Evolutionary conservation across 2,888 invertebrate genomes (phyloP), one percentile per base, ranked within the genome.

Genomic region (Agonopterix arenella): DNA sequence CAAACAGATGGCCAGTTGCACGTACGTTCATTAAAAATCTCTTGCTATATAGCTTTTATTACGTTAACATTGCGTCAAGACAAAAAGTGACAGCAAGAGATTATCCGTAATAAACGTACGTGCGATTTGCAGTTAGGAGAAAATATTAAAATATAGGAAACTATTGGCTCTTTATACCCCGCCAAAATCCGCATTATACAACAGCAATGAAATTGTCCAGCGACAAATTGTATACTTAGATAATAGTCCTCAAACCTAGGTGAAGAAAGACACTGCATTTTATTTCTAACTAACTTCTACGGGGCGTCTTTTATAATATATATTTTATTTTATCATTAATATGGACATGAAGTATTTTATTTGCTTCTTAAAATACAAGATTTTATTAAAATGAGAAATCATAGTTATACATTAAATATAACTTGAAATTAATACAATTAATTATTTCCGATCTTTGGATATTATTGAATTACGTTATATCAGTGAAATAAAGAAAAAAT

Each of bases 381-480:
- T 37, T 40, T 9, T 28, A 28, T 28, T n/a, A 10, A 40, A 10
- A n/a, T 40, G n/a, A 40, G n/a, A 40, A 40, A 40, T n/a, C 40
- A 40, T 40, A 18, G 44, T 44, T 28, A 44, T 10, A 44, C 44
- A 10, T 44, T 2, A 43, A n/a, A 28, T 44, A 44, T 44, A 47
- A 44, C 38, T n/a, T 2, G 38, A 36, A 38, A 49, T 45, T 9
- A 47, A 40, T 40, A 40, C 45, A 44, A 44, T 18, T 11, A 44
- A 46, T 28, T 11, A n/a, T 8, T 37, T 11, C n/a, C 8, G 18
- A 68, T 78, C 76, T 78, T 78, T 78, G 78, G 78, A 70, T 61
- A 64, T 59, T 60, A 71, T 57, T 4, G 52, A 71, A 72, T 64
- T 62, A 72, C 65, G 64, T 58, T 55, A 40, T 40, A 40, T 4